Evolutionary conservation across 2,113 vertebrate genomes (phyloP), one percentile per base, ranked within the genome.

Genomic region (Stegastes partitus): DNA sequence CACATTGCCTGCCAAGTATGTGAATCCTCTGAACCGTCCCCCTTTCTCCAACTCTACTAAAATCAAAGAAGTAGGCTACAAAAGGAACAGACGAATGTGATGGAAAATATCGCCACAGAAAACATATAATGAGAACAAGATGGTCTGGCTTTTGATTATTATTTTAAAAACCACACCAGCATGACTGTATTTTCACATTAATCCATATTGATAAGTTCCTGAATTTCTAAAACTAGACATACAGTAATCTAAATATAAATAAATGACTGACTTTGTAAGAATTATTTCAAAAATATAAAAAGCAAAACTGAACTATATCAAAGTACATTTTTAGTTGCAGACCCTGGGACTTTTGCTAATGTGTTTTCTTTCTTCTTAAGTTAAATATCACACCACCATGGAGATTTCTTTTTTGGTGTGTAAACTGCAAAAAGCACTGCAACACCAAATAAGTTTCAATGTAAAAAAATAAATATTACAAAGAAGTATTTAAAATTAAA

Each of bases 91-190:
- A 67, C 49, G 3, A 61, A 66, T 58, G 57, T 0, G 42, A 61
- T 34, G 68, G 61, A 68, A 82, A 84, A 75, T 72, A 74, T 81
- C 5, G 4, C 49, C 23, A 54, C 5, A 68, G 49, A 37, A 49
- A 79, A 68, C 31, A 62, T 51, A 62, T 73, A 80, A 84, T 74
- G n/a, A 71, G 78, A 86, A 75, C 72, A 89, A 83, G 72, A 72
- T 77, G 57, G 50, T 54, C 55, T 47, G 81, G 55, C 64, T 76
- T 51, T 56, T 16, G 8, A 49, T 19, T n/a, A n/a, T 49, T 49
- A 9, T 64, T 64, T n/a, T 19, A 39, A 25, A 44, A 26, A 10
- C 39, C 39, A 49, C 31, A 53, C 9, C 4, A 65, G 47, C 28
- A 59, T 47, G 53, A 22, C 2, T 53, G 14, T 44, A 16, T 62